These are phyloP conservation scores for Acropternis orthonyx DNA, from an alignment of 2,797 vertebrate species.

Conservation along the genomic window DNA sequence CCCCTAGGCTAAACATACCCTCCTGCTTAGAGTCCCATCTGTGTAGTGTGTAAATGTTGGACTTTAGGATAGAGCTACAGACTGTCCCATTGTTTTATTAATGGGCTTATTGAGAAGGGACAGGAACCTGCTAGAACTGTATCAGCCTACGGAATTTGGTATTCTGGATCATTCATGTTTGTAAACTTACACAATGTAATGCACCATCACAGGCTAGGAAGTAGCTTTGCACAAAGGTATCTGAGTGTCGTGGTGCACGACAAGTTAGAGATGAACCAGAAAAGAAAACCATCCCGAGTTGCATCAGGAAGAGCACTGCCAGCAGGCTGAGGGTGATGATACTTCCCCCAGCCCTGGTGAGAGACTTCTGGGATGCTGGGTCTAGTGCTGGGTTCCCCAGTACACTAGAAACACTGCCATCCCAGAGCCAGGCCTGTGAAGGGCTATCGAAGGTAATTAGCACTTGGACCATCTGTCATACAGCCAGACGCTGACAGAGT, in stretches of 20 bases:
- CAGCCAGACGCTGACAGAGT: not conserved
- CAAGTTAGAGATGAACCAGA: not conserved
- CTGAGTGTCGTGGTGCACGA: rapidly evolving
- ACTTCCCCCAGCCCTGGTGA: not conserved
- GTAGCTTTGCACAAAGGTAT: not conserved
- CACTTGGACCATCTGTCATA: not conserved
- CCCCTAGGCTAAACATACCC: not conserved
- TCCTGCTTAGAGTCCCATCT: not conserved
- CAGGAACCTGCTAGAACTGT: not conserved
- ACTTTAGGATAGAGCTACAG: not conserved
- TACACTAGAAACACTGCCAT: not conserved
- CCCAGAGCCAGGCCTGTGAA: not conserved
- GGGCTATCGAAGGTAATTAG: not conserved
- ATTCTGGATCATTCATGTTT: not conserved
- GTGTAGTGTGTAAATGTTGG: not conserved
- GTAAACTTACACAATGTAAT: not conserved
- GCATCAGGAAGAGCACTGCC: not conserved
- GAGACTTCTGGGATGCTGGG: not conserved
- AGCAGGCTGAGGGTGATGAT: not conserved
- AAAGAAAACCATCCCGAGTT: not conserved
- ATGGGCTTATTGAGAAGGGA: not conserved
- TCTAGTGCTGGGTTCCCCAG: not conserved
- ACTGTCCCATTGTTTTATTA: not conserved
- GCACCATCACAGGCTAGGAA: not conserved
- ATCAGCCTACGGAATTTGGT: not conserved